Evolutionary conservation across 2,888 invertebrate species (phyloP).

Genomic region (Caradrina kadenii): DNA sequence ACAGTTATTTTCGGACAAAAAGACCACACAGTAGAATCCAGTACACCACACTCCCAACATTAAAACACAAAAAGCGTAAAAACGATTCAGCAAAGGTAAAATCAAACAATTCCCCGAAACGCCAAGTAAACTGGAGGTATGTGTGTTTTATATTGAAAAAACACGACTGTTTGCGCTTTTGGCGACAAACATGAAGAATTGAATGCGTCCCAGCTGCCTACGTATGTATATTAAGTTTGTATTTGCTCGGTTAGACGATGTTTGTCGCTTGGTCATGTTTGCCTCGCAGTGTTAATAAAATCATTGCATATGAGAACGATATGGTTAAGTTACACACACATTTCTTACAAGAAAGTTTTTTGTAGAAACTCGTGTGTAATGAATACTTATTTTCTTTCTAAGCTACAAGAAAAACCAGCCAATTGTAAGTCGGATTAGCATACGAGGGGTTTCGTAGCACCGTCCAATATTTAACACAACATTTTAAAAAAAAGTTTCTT

Average conservation of each 20-base stretch:
- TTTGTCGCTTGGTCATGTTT: slow-evolving; percentile 49
- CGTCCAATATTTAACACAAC: too few species aligned
- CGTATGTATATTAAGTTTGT: slow-evolving; percentile 56
- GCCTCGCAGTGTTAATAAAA: slow-evolving; percentile 55
- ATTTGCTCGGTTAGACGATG: slow-evolving; percentile 59
- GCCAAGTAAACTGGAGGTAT: slow-evolving; percentile 44
- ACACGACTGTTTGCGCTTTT: slow-evolving; percentile 68
- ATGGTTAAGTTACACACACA: slow-evolving; percentile 20
- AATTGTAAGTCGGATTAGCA: too few species aligned
- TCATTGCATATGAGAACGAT: slow-evolving; percentile 36
- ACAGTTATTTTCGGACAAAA: slow-evolving; percentile 15
- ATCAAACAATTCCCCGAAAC: slow-evolving; percentile 53
- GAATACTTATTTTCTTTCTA: too few species aligned
- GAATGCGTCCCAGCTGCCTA: slow-evolving; percentile 58
- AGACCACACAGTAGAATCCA: slow-evolving; percentile 28
- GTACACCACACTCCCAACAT: slow-evolving; percentile 8
- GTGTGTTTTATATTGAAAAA: slow-evolving; percentile 69
- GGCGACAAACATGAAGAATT: slow-evolving; percentile 75
- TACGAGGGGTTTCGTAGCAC: too few species aligned
- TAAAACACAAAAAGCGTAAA: slow-evolving; percentile 28
- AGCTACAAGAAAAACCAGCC: neutral
- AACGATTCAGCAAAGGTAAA: slow-evolving; percentile 48
- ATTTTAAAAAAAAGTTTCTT: too few species aligned
- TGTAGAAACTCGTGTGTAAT: neutral
- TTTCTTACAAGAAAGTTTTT: neutral